Conservation (phyloP, 92 coral and sea anemone genomes). For the Palythoa caribaeorum region DNA sequence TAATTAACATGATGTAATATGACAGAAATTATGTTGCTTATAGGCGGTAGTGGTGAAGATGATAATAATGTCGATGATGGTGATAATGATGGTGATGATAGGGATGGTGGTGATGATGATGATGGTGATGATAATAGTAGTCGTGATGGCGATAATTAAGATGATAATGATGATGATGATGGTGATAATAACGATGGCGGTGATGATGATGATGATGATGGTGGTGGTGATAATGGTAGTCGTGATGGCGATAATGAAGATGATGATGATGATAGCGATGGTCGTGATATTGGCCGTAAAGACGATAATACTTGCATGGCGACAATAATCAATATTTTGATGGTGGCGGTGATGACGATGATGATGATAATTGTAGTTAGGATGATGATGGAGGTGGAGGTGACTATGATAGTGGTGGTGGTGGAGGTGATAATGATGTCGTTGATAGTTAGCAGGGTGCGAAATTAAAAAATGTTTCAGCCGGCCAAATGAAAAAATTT, state of each 20-base stretch:
- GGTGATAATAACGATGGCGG: not conserved
- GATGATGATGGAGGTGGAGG: not conserved
- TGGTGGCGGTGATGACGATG: not conserved
- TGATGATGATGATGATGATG: not conserved
- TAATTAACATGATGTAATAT: not conserved
- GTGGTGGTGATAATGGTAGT: not conserved
- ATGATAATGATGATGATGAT: not conserved
- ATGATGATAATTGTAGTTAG: not conserved
- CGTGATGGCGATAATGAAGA: not conserved
- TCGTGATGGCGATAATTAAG: not conserved
- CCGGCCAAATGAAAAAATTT: no score
- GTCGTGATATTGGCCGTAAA: not conserved
- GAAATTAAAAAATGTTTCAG: no score
- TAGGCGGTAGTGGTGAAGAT: not conserved
- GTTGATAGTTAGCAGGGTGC: not conserved
- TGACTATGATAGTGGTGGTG: not conserved
- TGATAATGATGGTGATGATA: not conserved
- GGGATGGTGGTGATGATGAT: not conserved
- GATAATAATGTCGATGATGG: no score
- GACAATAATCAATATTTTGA: not conserved
- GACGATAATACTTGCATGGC: not conserved
- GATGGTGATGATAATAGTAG: not conserved
- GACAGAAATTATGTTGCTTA: not conserved
- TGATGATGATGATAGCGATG: not conserved
- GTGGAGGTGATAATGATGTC: not conserved